Conservation (phyloP, 2,888 invertebrate species). For the Operophtera brumata region DNA sequence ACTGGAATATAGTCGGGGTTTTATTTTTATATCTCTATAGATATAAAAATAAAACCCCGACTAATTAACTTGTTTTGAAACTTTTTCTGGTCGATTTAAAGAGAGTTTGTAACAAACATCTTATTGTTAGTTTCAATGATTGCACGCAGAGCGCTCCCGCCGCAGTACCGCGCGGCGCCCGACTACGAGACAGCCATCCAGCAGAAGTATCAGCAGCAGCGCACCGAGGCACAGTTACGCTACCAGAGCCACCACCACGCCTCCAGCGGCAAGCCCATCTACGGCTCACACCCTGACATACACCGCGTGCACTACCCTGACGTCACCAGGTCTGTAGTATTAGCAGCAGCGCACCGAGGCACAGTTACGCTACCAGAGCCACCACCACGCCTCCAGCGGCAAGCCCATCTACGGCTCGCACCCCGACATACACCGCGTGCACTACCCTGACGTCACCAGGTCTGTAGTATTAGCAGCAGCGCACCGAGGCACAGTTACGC, state of each 20-base stretch:
- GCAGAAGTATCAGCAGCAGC: slow-evolving; percentile 85
- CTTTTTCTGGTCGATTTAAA: too few species aligned
- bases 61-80: too few species aligned
- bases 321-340: slow-evolving; percentile 68
- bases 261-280: slow-evolving; percentile 51
- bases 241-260: slow-evolving; percentile 53
- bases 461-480: slow-evolving; percentile 70
- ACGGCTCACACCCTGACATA: slow-evolving; percentile 88
- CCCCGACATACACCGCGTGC: slow-evolving; percentile 86
- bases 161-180: slow-evolving; percentile 93
- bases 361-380: slow-evolving; percentile 64
- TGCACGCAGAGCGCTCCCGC: slow-evolving; percentile 84
- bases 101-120: too few species aligned
- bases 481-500: slow-evolving; percentile 63
- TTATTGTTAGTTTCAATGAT: too few species aligned
- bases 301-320: slow-evolving; percentile 85
- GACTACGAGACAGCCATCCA: slow-evolving; percentile 97
- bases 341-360: slow-evolving; percentile 73
- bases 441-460: slow-evolving; percentile 83
- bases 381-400: slow-evolving; percentile 18
- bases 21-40: too few species aligned
- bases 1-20: too few species aligned
- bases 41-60: too few species aligned
- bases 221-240: slow-evolving; percentile 63
- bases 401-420: slow-evolving; percentile 83